These are phyloP conservation scores for Polydrusus pterygomalis DNA, from an alignment of 2,888 invertebrate genomes.

Conservation along the genomic window DNA sequence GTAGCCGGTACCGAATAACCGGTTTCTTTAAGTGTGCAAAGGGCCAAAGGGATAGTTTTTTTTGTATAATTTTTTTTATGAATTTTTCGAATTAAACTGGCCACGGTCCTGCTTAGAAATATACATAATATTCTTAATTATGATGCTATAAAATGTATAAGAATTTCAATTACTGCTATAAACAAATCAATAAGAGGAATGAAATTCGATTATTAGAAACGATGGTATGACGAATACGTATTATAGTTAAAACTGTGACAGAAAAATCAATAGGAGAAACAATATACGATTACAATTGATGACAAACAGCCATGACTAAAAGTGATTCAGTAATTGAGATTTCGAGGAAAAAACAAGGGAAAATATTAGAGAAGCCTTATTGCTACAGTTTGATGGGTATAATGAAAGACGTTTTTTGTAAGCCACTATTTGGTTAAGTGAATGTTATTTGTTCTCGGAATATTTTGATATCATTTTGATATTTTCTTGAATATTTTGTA, in stretches of 20 bases:
- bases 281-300: slow-evolving; percentile 10
- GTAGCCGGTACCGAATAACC: too few relatives aligned
- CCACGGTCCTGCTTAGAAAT: too few relatives aligned
- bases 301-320: slow-evolving; percentile 14
- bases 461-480: background rate
- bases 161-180: too few relatives aligned
- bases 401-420: background rate
- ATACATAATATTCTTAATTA: too few relatives aligned
- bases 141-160: too few relatives aligned
- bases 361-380: slow-evolving; percentile 2
- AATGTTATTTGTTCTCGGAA: background rate
- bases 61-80: too few relatives aligned
- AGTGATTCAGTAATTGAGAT: slow-evolving; percentile 20
- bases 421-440: background rate
- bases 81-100: too few relatives aligned
- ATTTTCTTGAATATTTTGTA: too few relatives aligned
- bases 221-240: background rate
- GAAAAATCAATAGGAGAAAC: slow-evolving; percentile 9
- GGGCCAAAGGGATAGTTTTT: too few relatives aligned
- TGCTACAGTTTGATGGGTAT: background rate
- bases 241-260: background rate
- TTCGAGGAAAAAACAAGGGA: background rate
- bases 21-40: too few relatives aligned
- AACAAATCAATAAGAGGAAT: background rate
- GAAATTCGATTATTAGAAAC: background rate